Conservation (phyloP, 2,113 vertebrate species). For the Podocnemis expansa region DNA sequence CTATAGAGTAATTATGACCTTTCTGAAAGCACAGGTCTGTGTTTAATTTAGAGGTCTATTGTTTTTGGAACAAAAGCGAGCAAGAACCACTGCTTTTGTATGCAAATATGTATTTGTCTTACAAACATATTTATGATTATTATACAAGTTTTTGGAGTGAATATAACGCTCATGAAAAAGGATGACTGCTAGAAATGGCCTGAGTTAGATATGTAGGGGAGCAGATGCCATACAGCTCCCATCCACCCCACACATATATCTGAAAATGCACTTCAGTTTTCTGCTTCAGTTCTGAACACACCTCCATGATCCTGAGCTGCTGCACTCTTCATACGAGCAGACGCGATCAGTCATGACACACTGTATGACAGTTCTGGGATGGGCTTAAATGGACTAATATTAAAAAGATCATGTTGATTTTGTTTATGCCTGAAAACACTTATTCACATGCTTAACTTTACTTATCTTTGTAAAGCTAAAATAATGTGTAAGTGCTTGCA, state of each 20-base stretch:
- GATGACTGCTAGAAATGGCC: background rate
- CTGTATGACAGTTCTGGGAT: background rate
- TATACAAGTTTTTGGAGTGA: background rate
- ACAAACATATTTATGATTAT: background rate
- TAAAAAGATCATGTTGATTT: background rate
- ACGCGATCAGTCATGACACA: background rate
- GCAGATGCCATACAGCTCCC: background rate
- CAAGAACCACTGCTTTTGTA: background rate
- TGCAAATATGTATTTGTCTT: slow-evolving; percentile 10
- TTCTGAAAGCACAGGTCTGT: background rate
- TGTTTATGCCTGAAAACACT: background rate
- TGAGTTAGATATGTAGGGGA: background rate
- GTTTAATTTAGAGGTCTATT: slow-evolving; percentile 44
- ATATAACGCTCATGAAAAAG: background rate
- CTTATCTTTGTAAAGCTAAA: background rate
- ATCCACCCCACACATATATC: background rate
- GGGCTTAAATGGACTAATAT: background rate
- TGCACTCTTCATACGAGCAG: background rate
- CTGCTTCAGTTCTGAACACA: background rate
- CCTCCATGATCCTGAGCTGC: background rate
- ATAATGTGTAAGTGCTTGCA: background rate
- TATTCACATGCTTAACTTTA: background rate
- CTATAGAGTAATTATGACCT: slow-evolving; percentile 40
- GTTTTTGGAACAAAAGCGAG: slow-evolving; percentile 43
- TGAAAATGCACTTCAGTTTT: background rate